A percentile compares a stretch with the other conserved stretches of the same genome.
Conservation (phyloP, 2,888 invertebrate genomes). For the Pycnomerus fuliginosus region DNA sequence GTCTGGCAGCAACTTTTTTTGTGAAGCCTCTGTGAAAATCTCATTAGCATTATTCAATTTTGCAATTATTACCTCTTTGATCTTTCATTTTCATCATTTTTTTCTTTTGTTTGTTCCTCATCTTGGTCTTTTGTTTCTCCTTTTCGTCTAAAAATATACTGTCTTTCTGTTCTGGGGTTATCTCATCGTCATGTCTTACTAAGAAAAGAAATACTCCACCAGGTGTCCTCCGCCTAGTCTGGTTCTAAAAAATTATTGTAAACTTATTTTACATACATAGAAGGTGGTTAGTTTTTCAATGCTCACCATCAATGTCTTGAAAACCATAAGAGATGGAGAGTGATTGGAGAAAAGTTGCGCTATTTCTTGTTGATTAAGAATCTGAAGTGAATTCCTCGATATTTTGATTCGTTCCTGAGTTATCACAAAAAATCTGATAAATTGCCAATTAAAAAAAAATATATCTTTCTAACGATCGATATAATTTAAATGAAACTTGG, state of each 20-base stretch:
- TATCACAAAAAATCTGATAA: too few species aligned
- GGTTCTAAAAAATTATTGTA: constrained; percentile 59
- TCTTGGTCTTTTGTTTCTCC: constrained; percentile 58
- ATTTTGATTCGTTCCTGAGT: too few species aligned
- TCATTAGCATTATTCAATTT: too few species aligned
- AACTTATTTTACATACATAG: constrained; percentile 5
- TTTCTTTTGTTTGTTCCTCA: constrained; percentile 59
- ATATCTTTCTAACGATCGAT: too few species aligned
- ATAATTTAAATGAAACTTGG: too few species aligned
- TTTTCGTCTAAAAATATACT: constrained; percentile 70
- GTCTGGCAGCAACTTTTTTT: constrained; percentile 60
- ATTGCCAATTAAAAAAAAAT: too few species aligned
- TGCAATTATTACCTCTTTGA: constrained; percentile 43
- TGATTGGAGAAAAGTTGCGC: too few species aligned
- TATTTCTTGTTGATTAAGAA: too few species aligned
- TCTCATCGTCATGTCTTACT: constrained; percentile 68
- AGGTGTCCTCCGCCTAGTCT: constrained; percentile 77
- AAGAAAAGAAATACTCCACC: constrained; percentile 84
- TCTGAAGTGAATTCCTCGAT: too few species aligned
- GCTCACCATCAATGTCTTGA: too few species aligned
- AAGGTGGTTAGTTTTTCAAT: too few species aligned
- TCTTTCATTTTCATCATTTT: constrained; percentile 68
- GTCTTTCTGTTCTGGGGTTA: constrained; percentile 66
- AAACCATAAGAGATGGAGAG: too few species aligned
- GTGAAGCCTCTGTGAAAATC: constrained; percentile 28